Conservation (phyloP, 2,888 invertebrate species). For the Leptinotarsa juncta region DNA sequence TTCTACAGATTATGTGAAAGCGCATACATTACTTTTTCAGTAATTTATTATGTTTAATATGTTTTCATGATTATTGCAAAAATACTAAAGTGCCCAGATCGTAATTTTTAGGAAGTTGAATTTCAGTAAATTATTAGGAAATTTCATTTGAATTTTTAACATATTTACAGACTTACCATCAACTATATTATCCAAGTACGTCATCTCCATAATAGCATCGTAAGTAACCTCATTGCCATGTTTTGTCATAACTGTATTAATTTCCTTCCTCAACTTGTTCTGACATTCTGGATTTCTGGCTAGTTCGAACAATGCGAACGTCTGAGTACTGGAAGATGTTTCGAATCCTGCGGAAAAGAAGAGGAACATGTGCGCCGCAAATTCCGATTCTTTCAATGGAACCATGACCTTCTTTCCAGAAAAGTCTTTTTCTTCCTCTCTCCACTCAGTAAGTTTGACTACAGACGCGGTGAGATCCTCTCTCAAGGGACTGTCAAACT, state of each 20-base stretch:
- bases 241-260: constrained; percentile 45
- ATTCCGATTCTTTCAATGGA: constrained; percentile 45
- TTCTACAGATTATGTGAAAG: no score
- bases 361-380: constrained; percentile 53
- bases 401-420: constrained; percentile 45
- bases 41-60: no score
- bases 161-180: constrained; percentile 56
- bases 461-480: constrained; percentile 70
- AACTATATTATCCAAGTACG: constrained; percentile 65
- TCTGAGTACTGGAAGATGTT: constrained; percentile 62
- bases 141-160: no score
- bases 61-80: no score
- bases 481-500: constrained; percentile 62
- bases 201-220: constrained; percentile 52
- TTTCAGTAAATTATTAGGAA: no score
- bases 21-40: no score
- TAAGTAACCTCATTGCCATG: constrained; percentile 50
- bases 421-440: constrained; percentile 46
- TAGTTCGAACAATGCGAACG: constrained; percentile 67
- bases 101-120: no score
- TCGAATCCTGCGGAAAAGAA: constrained; percentile 61
- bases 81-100: no score
- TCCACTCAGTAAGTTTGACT: constrained; percentile 49
- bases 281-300: constrained; percentile 66
- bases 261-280: constrained; percentile 51